These are phyloP conservation scores for Argyrosomus regius DNA, from an alignment of 2,797 vertebrate genomes.

Conservation along the genomic window DNA sequence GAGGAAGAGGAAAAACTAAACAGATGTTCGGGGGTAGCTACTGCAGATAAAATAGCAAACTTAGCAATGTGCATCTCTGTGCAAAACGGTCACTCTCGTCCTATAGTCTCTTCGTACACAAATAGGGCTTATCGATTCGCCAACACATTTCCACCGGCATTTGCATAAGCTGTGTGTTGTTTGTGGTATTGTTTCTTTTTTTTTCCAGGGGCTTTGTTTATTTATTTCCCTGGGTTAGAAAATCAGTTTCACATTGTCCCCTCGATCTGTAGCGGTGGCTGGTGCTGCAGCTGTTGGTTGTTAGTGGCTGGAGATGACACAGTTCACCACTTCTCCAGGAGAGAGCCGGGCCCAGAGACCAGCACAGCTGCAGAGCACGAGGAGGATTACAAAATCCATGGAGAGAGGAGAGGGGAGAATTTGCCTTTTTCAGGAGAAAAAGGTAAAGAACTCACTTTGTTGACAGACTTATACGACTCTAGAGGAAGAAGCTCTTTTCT, in stretches of 20 bases:
- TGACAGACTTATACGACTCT: constrained; percentile 66
- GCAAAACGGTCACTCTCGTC: constrained; percentile 68
- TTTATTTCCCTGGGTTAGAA: constrained; percentile 76
- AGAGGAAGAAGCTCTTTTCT: constrained; percentile 58
- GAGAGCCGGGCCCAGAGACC: constrained; percentile 47
- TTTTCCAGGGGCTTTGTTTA: constrained; percentile 71
- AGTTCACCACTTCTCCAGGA: constrained; percentile 89
- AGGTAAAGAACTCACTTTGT: constrained; percentile 52
- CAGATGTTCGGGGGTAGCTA: constrained; percentile 64
- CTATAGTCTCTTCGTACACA: constrained; percentile 66
- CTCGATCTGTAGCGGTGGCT: constrained; percentile 82
- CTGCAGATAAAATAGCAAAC: constrained; percentile 61
- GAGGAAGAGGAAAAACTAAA: constrained; percentile 40
- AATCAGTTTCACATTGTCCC: constrained; percentile 83
- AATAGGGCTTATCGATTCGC: constrained; percentile 75
- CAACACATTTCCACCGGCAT: constrained; percentile 73
- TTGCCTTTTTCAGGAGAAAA: constrained; percentile 25
- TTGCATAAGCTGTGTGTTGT: constrained; percentile 80
- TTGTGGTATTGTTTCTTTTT: constrained; percentile 67
- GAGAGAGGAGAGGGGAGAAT: constrained; percentile 9
- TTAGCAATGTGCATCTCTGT: constrained; percentile 48
- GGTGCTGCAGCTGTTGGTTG: constrained; percentile 90
- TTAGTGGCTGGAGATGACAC: constrained; percentile 86
- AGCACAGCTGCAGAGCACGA: constrained; percentile 53
- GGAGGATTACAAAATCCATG: background rate